Base-by-base conservation (phyloP, 2,113 vertebrate genomes). In the Cercocebus atys region DNA sequence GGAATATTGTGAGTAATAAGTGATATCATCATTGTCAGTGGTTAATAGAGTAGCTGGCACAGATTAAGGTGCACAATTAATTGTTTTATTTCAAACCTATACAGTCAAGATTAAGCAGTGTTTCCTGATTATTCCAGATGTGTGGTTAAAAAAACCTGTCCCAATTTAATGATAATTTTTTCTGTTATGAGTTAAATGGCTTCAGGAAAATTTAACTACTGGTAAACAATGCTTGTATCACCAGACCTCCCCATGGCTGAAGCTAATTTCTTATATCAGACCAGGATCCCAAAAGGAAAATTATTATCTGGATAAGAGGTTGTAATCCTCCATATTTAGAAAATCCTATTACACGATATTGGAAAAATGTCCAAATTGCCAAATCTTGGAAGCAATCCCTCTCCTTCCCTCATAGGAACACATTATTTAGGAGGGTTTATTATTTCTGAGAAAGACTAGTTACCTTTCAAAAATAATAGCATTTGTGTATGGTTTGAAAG, bases 381-480 rank as follows among this genome's bases (percentile, higher is more conserved):
- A 73, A 95, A 70, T 90, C 90, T 93, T 97, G 92, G 93, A 96
- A 95, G 45, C 57, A 59, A 35, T 70, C 30, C 52, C 45, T 96
- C 47, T 70, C 22, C 50, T 90, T 85, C 45, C 94, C 61, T 96
- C 83, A 72, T 80, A 96, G 20, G 64, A 50, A 94, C 82, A 81
- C 43, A 82, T 96, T 92, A 93, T 89, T 96, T 98, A 87, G 85
- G 52, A 96, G 85, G 45, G 93, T 95, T 96, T 95, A 84, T 96
- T 93, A 57, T 90, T 92, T 90, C 30, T 94, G 64, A 94, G 90
- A 88, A 91, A 90, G 70, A 76, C n/a, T 84, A 80, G 64, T 87
- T 87, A 61, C 32, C 50, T 86, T 88, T 96, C 61, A 86, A 64
- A 92, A 94, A 47, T 57, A 43, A 50, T 61, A 92, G 43, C 64